phyloP scores from a whole-genome alignment of 2,888 invertebrate genomes.

The Calameuta filiformis region DNA sequence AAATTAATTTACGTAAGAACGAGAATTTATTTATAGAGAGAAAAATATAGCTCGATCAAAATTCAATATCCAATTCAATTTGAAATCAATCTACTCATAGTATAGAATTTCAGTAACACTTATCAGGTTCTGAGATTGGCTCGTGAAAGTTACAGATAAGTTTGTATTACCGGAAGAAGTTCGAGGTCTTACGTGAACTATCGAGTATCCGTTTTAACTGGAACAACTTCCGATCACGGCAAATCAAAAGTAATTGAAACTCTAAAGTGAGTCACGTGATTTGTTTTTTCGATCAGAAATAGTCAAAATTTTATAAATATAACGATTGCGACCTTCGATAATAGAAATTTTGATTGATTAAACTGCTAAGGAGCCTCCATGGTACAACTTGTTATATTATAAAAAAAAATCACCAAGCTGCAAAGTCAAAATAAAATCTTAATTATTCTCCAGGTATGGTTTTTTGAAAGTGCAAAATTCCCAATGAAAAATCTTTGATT shows the following conservation, averaged over 20 bases:
- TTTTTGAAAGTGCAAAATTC: neutral
- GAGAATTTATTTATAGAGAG: neutral
- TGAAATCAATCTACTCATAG: neutral
- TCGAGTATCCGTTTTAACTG: neutral
- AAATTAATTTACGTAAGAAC: neutral
- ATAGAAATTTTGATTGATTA: too few species aligned
- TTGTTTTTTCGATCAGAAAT: neutral
- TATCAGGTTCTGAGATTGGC: neutral
- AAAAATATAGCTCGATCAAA: neutral
- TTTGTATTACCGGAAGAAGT: neutral
- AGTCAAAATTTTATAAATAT: too few species aligned
- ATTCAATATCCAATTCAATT: neutral
- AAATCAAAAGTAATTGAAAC: neutral
- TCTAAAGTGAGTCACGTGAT: neutral
- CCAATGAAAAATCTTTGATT: too few species aligned
- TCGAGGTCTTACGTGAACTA: neutral
- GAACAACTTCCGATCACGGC: neutral
- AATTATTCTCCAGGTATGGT: neutral
- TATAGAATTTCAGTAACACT: neutral
- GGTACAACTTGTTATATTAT: too few species aligned
- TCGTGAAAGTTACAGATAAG: neutral
- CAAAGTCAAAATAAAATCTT: too few species aligned
- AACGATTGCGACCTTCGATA: too few species aligned
- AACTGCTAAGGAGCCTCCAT: too few species aligned
- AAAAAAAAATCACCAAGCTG: too few species aligned